Conservation (phyloP, 2,797 vertebrate genomes). For the Pipistrellus kuhlii region DNA sequence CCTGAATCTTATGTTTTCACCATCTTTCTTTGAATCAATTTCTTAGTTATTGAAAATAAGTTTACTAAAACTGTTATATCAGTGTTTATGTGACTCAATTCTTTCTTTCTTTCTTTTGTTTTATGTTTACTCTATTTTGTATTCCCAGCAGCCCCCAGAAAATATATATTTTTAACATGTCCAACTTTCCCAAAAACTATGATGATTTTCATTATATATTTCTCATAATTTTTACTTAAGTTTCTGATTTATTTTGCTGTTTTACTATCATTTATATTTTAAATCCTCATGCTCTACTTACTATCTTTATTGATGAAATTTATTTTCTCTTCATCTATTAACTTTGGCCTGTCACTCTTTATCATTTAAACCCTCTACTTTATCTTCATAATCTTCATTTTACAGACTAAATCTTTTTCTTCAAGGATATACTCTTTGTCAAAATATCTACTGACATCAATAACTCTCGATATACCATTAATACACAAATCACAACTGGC, state of each 20-base stretch:
- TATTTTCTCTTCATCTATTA: not conserved
- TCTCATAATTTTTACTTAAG: not conserved
- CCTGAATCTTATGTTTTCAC: not conserved
- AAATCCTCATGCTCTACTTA: not conserved
- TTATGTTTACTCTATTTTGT: not conserved
- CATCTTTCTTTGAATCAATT: not conserved
- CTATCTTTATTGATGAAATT: not conserved
- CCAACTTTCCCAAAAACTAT: not conserved
- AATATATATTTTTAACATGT: not conserved
- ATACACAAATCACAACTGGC: not conserved
- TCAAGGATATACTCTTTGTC: not conserved
- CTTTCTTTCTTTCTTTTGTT: not conserved
- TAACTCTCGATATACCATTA: not conserved
- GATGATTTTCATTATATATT: not conserved
- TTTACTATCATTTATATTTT: not conserved
- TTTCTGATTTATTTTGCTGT: not conserved
- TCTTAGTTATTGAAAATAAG: not conserved
- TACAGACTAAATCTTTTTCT: not conserved
- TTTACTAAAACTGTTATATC: not conserved
- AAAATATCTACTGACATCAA: not conserved
- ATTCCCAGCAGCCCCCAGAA: not conserved
- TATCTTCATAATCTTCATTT: constrained; percentile 1
- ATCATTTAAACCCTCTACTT: not conserved
- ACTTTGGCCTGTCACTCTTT: not conserved
- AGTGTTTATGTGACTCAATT: not conserved